Conservation (phyloP, 2,113 vertebrate genomes). For the Alexandromys fortis region DNA sequence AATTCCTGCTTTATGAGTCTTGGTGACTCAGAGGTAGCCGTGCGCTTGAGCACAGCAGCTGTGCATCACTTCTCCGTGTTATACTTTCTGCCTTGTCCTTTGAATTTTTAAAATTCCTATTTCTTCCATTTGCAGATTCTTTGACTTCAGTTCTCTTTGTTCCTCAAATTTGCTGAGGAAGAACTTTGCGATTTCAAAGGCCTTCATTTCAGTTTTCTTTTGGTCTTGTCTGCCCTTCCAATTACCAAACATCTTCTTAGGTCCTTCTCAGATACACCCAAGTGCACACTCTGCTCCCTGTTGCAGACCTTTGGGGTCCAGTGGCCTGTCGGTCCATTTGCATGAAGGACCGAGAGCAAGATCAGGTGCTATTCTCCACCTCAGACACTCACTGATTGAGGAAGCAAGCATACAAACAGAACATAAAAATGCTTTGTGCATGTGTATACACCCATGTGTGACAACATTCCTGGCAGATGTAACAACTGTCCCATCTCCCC, state of each 20-base stretch:
- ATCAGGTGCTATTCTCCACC: accelerated
- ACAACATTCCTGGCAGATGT: neutral
- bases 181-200: neutral
- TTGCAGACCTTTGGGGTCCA: neutral
- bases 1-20: neutral
- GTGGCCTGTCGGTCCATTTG: neutral
- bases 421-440: neutral
- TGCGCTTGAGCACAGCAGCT: no score
- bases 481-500: neutral
- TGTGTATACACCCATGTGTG: no score
- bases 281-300: neutral
- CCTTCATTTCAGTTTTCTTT: neutral
- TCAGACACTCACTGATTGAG: neutral
- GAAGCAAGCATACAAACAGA: neutral
- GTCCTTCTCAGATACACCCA: neutral
- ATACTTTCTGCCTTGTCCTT: neutral
- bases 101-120: neutral
- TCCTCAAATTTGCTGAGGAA: conserved; percentile 48
- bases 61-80: neutral
- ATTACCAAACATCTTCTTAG: conserved; percentile 14
- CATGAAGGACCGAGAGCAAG: accelerated
- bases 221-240: conserved; percentile 45
- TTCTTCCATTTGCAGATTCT: conserved; percentile 16
- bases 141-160: neutral
- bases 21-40: neutral